Evolutionary conservation across 2,888 invertebrate genomes (phyloP).

Genomic region (Nomada fabriciana): DNA sequence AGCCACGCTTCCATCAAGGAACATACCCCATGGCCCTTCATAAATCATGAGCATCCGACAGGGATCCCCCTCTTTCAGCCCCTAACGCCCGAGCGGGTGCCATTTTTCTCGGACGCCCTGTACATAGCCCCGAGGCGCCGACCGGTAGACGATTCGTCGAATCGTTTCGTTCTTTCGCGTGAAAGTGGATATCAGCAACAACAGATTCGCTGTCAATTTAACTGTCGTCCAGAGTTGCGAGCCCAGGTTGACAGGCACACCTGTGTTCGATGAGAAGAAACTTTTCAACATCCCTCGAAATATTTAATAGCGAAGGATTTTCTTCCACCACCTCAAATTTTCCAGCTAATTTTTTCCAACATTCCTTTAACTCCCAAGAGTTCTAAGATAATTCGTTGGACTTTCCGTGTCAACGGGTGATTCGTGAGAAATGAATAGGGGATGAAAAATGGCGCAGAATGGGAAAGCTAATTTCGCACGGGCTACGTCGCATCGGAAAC

Average conservation of each 20-base stretch:
- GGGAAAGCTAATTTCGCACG: slow-evolving; percentile 27
- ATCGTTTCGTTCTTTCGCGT: slow-evolving; percentile 11
- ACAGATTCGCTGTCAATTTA: neutral
- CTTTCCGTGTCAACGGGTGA: neutral
- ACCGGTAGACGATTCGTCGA: neutral
- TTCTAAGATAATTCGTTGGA: too few species aligned
- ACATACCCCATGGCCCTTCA: neutral
- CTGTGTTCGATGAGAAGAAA: neutral
- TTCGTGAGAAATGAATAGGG: too few species aligned
- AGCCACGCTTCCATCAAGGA: neutral
- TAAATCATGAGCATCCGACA: neutral
- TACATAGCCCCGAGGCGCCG: neutral
- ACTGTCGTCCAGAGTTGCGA: slow-evolving; percentile 21
- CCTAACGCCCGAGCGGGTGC: neutral
- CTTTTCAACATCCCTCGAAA: too few species aligned
- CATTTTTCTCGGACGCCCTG: neutral
- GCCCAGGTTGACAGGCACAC: slow-evolving; percentile 18
- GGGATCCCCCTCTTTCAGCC: neutral
- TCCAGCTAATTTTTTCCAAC: too few species aligned
- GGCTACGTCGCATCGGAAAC: slow-evolving; percentile 28
- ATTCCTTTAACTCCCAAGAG: too few species aligned
- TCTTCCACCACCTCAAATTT: too few species aligned
- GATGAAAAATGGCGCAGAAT: neutral
- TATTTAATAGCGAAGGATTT: too few species aligned
- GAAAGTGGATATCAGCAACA: slow-evolving; percentile 36